Conservation (phyloP, 2,797 vertebrate genomes). For the Lindbergichthys nudifrons region DNA sequence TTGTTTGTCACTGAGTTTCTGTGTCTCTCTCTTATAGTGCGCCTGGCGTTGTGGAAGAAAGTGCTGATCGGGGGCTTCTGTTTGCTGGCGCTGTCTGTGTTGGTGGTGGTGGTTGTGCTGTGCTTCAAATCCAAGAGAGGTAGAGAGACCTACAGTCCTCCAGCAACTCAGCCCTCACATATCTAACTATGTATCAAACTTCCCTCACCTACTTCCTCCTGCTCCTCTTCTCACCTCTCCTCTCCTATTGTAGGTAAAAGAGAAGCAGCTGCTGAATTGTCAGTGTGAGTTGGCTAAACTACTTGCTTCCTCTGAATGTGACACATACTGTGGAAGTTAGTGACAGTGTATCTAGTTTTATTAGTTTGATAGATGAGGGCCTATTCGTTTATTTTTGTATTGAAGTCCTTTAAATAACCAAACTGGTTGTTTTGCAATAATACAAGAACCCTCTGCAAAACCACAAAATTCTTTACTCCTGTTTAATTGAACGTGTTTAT, state of each 20-base stretch:
- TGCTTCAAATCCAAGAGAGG: slow-evolving; percentile 80
- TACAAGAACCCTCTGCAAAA: background rate
- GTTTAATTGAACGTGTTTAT: background rate
- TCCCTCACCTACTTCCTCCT: slow-evolving; percentile 30
- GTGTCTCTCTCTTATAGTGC: slow-evolving; percentile 62
- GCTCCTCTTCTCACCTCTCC: slow-evolving; percentile 74
- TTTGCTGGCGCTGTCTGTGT: slow-evolving; percentile 55
- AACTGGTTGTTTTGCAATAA: slow-evolving; percentile 34
- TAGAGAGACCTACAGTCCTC: slow-evolving; percentile 82
- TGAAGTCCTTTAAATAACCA: slow-evolving; percentile 12
- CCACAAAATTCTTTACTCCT: background rate
- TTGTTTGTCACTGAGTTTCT: slow-evolving; percentile 16
- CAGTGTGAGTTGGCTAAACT: slow-evolving; percentile 85
- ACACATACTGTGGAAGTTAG: slow-evolving; percentile 30
- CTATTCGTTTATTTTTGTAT: background rate
- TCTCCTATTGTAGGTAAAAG: slow-evolving; percentile 83
- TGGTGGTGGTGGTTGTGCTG: slow-evolving; percentile 60
- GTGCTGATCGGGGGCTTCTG: slow-evolving; percentile 61
- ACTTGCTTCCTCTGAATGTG: slow-evolving; percentile 65
- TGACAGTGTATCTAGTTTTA: background rate
- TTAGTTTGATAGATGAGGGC: background rate
- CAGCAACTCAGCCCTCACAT: slow-evolving; percentile 67
- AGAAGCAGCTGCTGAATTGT: slow-evolving; percentile 80
- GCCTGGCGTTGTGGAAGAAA: slow-evolving; percentile 82
- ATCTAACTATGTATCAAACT: slow-evolving; percentile 64